A percentile compares a stretch with the other conserved stretches of the same genome.
phyloP scores from a whole-genome alignment of 2,797 vertebrate genomes.

The Parauchenoglanis punctatus region DNA sequence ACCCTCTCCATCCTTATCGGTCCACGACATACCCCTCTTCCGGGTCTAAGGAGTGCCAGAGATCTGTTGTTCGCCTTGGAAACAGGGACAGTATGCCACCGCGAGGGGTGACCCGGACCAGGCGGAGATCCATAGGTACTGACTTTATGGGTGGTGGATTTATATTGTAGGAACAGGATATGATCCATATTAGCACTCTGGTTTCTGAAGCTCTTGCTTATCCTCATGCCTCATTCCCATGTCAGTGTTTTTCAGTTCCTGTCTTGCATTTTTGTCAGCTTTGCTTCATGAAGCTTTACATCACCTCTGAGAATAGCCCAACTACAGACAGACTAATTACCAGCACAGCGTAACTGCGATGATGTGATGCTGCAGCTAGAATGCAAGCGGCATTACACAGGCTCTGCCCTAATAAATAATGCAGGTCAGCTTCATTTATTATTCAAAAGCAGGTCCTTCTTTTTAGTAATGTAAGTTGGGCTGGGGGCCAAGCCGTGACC shows the following conservation, averaged over 20 bases:
- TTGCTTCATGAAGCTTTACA: slow-evolving; percentile 39
- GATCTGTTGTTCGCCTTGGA: slow-evolving; percentile 30
- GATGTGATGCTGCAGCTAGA: slow-evolving; percentile 49
- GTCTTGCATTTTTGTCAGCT: background rate
- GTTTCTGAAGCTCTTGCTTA: background rate
- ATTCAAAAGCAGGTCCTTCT: slow-evolving; percentile 68
- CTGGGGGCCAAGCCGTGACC: slow-evolving; percentile 48
- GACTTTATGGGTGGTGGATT: slow-evolving; percentile 45
- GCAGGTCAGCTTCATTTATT: slow-evolving; percentile 69
- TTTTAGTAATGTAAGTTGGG: slow-evolving; percentile 68
- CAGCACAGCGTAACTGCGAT: slow-evolving; percentile 32
- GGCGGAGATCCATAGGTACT: slow-evolving; percentile 72
- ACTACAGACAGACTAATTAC: slow-evolving; percentile 44
- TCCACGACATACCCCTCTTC: slow-evolving; percentile 25
- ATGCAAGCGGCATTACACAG: slow-evolving; percentile 62
- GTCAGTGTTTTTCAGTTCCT: slow-evolving; percentile 6
- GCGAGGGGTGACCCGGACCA: slow-evolving; percentile 48
- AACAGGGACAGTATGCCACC: slow-evolving; percentile 64
- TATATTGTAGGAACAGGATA: background rate
- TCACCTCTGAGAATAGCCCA: slow-evolving; percentile 49
- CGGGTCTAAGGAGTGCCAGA: slow-evolving; percentile 53
- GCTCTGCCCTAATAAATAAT: slow-evolving; percentile 75
- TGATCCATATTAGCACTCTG: background rate
- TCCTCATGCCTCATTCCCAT: background rate
- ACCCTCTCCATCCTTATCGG: slow-evolving; percentile 49